phyloP scores from a whole-genome alignment of 2,797 vertebrate genomes.

The Sebastes variabilis region DNA sequence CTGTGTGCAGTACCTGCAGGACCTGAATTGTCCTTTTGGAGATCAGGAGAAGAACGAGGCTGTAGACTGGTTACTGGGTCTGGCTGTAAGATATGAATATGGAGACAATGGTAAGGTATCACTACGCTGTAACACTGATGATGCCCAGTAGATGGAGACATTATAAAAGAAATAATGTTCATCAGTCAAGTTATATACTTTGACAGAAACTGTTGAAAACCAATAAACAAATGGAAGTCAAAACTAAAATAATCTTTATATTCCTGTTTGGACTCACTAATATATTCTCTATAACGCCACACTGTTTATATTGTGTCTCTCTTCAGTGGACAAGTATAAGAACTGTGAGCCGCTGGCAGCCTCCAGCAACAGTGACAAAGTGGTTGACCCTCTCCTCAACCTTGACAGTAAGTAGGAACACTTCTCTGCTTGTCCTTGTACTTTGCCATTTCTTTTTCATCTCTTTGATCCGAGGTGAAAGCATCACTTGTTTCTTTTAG shows the following conservation, averaged over 20 bases:
- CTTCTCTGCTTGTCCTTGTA: not conserved
- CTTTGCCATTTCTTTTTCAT: not conserved
- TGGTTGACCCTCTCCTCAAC: constrained; percentile 90
- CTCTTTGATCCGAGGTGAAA: not conserved
- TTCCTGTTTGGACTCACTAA: not conserved
- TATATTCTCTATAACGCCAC: not conserved
- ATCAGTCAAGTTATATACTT: not conserved
- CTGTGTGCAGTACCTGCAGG: constrained; percentile 89
- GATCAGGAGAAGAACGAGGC: constrained; percentile 88
- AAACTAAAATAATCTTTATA: not conserved
- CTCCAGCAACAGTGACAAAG: constrained; percentile 81
- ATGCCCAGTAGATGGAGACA: constrained; percentile 64
- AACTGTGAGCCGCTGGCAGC: constrained; percentile 85
- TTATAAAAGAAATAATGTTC: constrained; percentile 3
- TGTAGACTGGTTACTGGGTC: constrained; percentile 94
- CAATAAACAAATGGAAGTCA: not conserved
- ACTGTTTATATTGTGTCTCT: not conserved
- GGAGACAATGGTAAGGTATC: constrained; percentile 91
- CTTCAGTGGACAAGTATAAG: constrained; percentile 93
- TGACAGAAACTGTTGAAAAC: not conserved
- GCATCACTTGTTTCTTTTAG: constrained; percentile 65
- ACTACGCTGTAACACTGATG: not conserved
- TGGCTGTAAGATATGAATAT: constrained; percentile 96
- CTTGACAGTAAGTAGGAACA: constrained; percentile 88
- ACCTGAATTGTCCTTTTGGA: constrained; percentile 93